Percentiles rank a stretch among this genome's conserved stretches.
Evolutionary conservation across 2,113 vertebrate genomes (phyloP).

Genomic region (Clarias magur): DNA sequence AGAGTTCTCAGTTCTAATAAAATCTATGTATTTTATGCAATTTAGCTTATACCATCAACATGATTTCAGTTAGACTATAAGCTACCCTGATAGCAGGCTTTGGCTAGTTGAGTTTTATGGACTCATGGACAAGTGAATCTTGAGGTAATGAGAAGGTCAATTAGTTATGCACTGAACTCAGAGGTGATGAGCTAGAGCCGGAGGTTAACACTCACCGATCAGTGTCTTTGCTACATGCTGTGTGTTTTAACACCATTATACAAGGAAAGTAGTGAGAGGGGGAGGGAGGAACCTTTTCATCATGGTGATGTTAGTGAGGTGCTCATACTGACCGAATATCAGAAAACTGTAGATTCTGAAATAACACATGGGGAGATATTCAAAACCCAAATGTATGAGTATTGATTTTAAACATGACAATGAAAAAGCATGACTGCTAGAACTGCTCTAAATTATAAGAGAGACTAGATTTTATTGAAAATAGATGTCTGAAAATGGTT

Average conservation of each 20-base stretch:
- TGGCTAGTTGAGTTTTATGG: slow-evolving; percentile 11
- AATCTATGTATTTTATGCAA: neutral
- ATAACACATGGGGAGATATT: neutral
- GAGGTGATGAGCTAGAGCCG: neutral
- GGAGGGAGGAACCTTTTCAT: neutral
- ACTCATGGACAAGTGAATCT: slow-evolving; percentile 7
- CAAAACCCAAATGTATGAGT: neutral
- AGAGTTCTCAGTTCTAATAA: neutral
- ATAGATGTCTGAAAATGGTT: neutral
- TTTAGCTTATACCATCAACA: neutral
- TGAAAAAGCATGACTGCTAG: neutral
- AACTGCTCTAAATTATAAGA: neutral
- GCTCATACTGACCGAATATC: neutral
- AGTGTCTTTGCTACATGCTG: slow-evolving; percentile 17
- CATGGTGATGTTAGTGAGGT: neutral
- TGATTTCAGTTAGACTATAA: neutral
- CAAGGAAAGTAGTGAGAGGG: neutral
- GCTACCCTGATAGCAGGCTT: neutral
- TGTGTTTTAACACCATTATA: slow-evolving; percentile 30
- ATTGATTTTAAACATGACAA: neutral
- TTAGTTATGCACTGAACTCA: slow-evolving; percentile 7
- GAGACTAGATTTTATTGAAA: neutral
- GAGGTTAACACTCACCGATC: slow-evolving; percentile 16
- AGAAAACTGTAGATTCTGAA: neutral
- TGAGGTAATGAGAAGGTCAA: slow-evolving; percentile 6